Evolutionary conservation across 2,888 invertebrate species (phyloP).

Genomic region (Caenorhabditis parvicauda): DNA sequence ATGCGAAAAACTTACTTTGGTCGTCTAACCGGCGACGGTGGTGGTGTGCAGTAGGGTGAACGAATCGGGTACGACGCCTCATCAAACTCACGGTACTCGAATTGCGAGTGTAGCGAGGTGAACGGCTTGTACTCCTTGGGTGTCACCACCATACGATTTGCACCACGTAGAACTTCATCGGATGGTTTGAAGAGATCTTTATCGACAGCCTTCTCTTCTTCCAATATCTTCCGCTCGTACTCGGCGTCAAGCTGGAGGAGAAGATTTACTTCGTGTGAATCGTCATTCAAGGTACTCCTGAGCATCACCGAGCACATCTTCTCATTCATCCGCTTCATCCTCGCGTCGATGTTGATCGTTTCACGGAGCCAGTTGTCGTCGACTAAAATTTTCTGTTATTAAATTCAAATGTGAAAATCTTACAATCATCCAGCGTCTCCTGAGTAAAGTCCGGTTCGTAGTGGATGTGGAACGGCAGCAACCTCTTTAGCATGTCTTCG

Average conservation of each 20-base stretch:
- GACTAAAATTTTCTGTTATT: conserved; percentile 16
- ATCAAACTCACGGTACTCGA: conserved; percentile 4
- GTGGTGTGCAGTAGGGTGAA: conserved; percentile 2
- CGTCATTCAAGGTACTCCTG: too few species aligned
- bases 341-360: conserved; percentile 3
- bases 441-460: conserved; percentile 13
- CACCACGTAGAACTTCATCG: too few species aligned
- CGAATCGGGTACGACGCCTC: not conserved
- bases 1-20: too few species aligned
- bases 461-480: conserved; percentile 27
- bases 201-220: conserved; percentile 15
- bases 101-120: conserved; percentile 3
- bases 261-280: conserved; percentile 33
- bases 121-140: too few species aligned
- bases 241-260: conserved; percentile 29
- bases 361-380: conserved; percentile 16
- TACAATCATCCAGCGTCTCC: conserved; percentile 22
- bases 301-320: conserved; percentile 13
- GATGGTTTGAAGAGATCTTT: conserved; percentile 4
- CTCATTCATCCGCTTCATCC: conserved; percentile 4
- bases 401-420: conserved; percentile 10
- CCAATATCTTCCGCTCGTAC: conserved; percentile 25
- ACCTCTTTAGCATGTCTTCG: conserved; percentile 20
- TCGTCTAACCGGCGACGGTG: not conserved
- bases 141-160: too few species aligned